Conservation (phyloP, 2,797 vertebrate genomes). For the Notoglanidium macrostoma region DNA sequence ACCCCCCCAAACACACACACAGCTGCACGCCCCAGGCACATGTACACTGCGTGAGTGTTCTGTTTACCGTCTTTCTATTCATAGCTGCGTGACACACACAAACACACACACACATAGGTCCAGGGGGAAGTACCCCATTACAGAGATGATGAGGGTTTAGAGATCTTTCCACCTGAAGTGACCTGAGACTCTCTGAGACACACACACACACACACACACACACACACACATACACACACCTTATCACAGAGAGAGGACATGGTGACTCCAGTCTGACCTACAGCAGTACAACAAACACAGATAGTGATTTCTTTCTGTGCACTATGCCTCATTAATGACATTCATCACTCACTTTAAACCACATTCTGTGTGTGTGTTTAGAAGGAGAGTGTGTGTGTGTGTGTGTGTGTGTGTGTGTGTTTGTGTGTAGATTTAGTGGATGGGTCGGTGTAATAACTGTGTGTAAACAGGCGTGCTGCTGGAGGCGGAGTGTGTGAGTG, state of each 20-base stretch:
- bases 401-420: constrained; percentile 8
- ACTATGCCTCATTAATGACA: constrained; percentile 26
- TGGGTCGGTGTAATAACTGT: constrained; percentile 21
- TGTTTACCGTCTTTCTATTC: constrained; percentile 7
- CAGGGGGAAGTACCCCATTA: background rate
- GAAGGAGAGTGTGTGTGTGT: background rate
- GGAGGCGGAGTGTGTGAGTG: constrained; percentile 36
- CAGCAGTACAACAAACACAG: constrained; percentile 17
- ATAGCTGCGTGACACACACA: background rate
- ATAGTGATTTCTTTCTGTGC: constrained; percentile 19
- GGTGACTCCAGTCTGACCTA: constrained; percentile 16
- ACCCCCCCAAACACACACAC: background rate
- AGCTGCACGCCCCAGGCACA: background rate
- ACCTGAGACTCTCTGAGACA: background rate
- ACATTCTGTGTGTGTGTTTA: background rate
- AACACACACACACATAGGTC: background rate
- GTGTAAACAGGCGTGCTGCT: constrained; percentile 30
- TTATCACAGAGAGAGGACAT: background rate
- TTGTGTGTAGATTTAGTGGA: background rate
- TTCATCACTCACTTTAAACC: constrained; percentile 25
- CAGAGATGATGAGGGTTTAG: constrained; percentile 14
- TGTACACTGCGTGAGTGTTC: background rate
- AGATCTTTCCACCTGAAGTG: background rate
- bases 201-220: background rate
- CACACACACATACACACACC: constrained; percentile 2